Percentiles rank a stretch among this genome's conserved stretches.
Conservation (phyloP, 2,888 invertebrate genomes). For the Abrostola triplasia region DNA sequence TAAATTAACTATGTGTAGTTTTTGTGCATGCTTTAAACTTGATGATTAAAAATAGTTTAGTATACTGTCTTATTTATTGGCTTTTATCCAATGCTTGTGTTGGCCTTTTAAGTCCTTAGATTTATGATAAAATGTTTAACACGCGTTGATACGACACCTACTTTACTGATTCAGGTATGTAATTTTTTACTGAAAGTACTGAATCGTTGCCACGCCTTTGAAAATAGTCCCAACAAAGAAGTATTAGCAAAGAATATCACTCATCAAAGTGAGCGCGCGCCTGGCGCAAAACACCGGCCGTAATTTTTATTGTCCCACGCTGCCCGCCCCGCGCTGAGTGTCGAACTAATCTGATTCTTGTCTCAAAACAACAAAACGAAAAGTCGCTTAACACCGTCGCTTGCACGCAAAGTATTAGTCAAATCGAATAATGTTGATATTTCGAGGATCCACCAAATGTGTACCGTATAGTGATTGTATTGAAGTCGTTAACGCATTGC, state of each 20-base stretch:
- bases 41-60: too few species aligned
- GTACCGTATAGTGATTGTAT: conserved; percentile 77
- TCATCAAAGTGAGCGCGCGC: conserved; percentile 80
- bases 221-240: conserved; percentile 78
- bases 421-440: conserved; percentile 83
- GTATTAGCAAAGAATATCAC: conserved; percentile 77
- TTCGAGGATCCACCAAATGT: conserved; percentile 77
- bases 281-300: conserved; percentile 77
- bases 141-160: too few species aligned
- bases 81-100: background rate
- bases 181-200: background rate
- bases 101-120: background rate
- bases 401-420: conserved; percentile 73
- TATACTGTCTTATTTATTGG: too few species aligned
- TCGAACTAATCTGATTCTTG: conserved; percentile 78
- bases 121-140: too few species aligned
- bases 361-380: conserved; percentile 67
- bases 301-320: conserved; percentile 83
- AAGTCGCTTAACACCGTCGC: conserved; percentile 68
- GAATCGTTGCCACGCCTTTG: conserved; percentile 61
- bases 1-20: conserved; percentile 32
- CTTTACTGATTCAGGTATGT: conserved; percentile 4
- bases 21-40: conserved; percentile 2
- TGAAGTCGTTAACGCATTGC: conserved; percentile 79
- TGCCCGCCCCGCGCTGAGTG: conserved; percentile 39